Percentiles rank a stretch among this genome's conserved stretches.
These are phyloP conservation scores for Odontophorus gujanensis DNA, from an alignment of 2,113 vertebrate genomes.

Conservation along the genomic window DNA sequence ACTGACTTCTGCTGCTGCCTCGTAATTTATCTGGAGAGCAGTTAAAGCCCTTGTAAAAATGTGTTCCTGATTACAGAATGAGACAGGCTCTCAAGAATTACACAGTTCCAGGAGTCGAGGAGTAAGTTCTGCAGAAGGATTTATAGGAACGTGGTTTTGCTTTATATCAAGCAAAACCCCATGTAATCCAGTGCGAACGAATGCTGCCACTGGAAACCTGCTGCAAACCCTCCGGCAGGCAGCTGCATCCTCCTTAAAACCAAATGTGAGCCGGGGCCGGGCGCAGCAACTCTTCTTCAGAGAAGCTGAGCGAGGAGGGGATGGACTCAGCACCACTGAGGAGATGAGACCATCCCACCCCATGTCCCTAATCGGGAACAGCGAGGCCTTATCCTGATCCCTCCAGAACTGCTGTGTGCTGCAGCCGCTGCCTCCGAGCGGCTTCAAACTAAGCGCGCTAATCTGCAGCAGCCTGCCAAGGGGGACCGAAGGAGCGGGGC, in stretches of 20 bases:
- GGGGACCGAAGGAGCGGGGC: background rate
- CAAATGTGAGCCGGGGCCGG: background rate
- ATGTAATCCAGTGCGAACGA: background rate
- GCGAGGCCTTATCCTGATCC: conserved; percentile 9
- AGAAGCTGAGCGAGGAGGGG: background rate
- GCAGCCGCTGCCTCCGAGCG: background rate
- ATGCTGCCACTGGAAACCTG: background rate
- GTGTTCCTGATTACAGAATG: conserved; percentile 9
- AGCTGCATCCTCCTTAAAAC: background rate
- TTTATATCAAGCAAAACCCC: background rate
- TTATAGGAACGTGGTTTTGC: background rate
- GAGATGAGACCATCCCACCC: fast-evolving
- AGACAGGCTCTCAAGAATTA: conserved; percentile 12
- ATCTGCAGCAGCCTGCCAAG: background rate
- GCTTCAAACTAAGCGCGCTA: conserved; percentile 16
- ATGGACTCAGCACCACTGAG: background rate
- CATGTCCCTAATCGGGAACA: background rate
- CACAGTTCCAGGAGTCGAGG: background rate
- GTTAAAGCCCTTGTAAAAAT: conserved; percentile 26
- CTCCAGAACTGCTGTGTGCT: background rate
- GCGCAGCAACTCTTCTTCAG: background rate
- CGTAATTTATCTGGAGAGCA: conserved; percentile 11
- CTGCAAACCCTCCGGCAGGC: background rate
- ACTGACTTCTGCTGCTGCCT: background rate
- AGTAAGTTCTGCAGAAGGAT: background rate